Percentiles rank a stretch among this genome's conserved stretches.
Evolutionary conservation across 2,797 vertebrate genomes (phyloP).

Genomic region (Bradypodion ventrale): DNA sequence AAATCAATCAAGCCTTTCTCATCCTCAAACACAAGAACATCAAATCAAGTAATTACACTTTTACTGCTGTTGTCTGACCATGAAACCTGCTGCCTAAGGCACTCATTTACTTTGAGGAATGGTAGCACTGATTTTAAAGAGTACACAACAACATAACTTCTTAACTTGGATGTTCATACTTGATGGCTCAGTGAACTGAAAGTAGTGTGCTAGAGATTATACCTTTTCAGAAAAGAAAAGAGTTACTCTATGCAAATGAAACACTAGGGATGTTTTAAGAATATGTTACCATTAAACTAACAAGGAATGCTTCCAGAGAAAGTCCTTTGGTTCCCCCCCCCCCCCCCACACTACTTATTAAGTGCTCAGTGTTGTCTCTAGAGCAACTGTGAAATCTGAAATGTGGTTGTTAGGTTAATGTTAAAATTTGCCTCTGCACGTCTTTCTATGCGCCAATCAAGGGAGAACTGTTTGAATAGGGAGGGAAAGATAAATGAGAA

Average conservation of each 20-base stretch:
- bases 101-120: not conserved
- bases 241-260: conserved; percentile 23
- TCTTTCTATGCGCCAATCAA: conserved; percentile 1
- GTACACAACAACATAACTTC: not conserved
- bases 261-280: not conserved
- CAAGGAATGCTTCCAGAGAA: conserved; percentile 15
- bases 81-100: not conserved
- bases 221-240: conserved; percentile 33
- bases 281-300: conserved; percentile 20
- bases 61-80: not conserved
- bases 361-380: conserved; percentile 24
- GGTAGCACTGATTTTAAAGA: not conserved
- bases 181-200: not conserved
- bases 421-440: conserved; percentile 2
- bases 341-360: conserved; percentile 28
- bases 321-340: conserved; percentile 27
- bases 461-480: not conserved
- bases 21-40: not conserved
- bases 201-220: not conserved
- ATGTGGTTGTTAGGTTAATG: not conserved
- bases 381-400: not conserved
- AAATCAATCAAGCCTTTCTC: not conserved
- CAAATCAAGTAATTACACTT: not conserved
- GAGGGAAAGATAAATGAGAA: not conserved
- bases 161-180: not conserved